A percentile compares a stretch with the other conserved stretches of the same genome.
Conservation (phyloP, 2,888 invertebrate species). For the Terebella lapidaria region DNA sequence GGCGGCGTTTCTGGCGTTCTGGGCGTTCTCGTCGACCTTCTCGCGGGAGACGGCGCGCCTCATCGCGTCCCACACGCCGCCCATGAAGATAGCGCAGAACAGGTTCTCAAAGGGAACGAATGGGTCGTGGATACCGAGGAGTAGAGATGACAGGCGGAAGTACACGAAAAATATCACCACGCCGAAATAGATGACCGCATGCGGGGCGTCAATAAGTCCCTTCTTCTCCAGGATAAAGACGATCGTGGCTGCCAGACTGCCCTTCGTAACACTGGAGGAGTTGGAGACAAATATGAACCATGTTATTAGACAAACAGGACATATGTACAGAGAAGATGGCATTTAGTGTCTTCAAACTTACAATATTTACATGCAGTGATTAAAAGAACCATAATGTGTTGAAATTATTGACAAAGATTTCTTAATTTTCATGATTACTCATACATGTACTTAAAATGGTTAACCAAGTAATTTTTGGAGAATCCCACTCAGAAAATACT, state of each 20-base stretch:
- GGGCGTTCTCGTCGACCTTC: neutral
- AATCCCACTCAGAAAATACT: no score
- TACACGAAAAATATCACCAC: constrained; percentile 77
- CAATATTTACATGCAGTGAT: no score
- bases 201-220: constrained; percentile 90
- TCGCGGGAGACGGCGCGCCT: constrained; percentile 72
- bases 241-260: constrained; percentile 87
- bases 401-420: no score
- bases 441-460: no score
- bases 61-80: constrained; percentile 97
- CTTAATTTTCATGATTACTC: no score
- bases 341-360: no score
- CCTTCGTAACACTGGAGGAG: constrained; percentile 87
- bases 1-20: neutral
- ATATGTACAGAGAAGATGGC: neutral
- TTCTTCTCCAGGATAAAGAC: constrained; percentile 96
- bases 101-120: constrained; percentile 98
- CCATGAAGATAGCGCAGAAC: constrained; percentile 80
- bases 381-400: no score
- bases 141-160: constrained; percentile 90
- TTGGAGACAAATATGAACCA: no score
- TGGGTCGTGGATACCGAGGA: constrained; percentile 96
- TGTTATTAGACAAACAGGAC: constrained; percentile 36
- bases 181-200: constrained; percentile 93
- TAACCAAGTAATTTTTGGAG: no score